Base-by-base conservation (phyloP, 35 echinoderm and acorn worm genomes). In the Hemicentrotus pulcherrimus region DNA sequence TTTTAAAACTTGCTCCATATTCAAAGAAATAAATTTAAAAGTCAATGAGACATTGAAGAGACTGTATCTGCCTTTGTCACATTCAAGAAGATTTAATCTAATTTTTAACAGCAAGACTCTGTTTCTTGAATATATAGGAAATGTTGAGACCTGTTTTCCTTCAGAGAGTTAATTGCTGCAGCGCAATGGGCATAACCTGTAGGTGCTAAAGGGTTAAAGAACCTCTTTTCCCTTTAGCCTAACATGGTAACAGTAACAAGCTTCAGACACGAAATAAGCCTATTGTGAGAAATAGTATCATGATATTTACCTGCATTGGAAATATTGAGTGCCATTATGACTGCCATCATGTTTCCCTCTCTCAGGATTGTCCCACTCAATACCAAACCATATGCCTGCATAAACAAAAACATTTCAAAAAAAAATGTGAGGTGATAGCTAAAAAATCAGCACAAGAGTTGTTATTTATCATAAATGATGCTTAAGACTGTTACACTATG, bases 281-380 rank as follows among this genome's bases (percentile, higher is more conserved):
- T 78, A 5, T n/a, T 78, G 24, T 78, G 22, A 22, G 5, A 4
- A 78, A 78, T 78, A 0, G 19, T 19, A 93, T 6, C 31, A 9
- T 93, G 13, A 18, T 55, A 4, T n/a, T 7, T 96, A 99, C 97
- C 97, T 96, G 95, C 94, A 95, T 47, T 97, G 86, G 61, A 99
- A 99, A 88, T 99, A 99, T 88, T 88, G 90, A 46, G 91, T 48
- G 32, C 97, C 97, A 86, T 98, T 92, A 30, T 96, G 96, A n/a
- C 94, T 95, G 1, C 98, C 98, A 95, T 99, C 98, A 96, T 99
- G 98, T 48, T 96, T 99, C 14, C 98, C 98, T 90, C 98, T 95
- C 47, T 95, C 86, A 55, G 95, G 96, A 46, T 96, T 95, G 71
- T 99, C 98, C 98, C 98, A 99, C 92, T 99, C 98, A 65, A 99